phyloP scores from a whole-genome alignment of 2,113 vertebrate species.

The Cryptomyrus ogoouensis region DNA sequence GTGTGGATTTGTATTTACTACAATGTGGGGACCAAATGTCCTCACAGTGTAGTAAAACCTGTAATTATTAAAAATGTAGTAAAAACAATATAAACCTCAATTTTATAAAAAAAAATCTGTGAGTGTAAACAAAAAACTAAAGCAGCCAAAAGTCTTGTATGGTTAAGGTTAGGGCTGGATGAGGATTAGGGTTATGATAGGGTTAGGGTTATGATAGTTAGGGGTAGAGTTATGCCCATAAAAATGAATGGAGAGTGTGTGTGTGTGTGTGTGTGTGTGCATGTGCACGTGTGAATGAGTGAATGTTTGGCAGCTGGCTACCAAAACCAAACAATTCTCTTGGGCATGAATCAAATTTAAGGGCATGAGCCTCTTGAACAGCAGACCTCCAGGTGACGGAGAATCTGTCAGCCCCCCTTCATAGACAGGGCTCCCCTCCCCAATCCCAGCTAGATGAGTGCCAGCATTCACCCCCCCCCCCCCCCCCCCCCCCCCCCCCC shows the following conservation, averaged over 20 bases:
- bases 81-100: background rate
- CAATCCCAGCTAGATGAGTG: background rate
- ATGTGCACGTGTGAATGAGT: background rate
- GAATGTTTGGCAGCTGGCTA: background rate
- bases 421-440: background rate
- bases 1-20: background rate
- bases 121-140: background rate
- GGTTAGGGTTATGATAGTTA: too few species aligned
- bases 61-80: too few species aligned
- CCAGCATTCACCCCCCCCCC: background rate
- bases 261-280: background rate
- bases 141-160: background rate
- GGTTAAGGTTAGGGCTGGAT: background rate
- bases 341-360: background rate
- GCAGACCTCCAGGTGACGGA: slow-evolving; percentile 1
- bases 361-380: background rate
- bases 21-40: background rate
- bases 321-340: background rate
- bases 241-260: background rate
- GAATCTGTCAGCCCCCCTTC: background rate
- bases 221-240: background rate
- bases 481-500: too few species aligned
- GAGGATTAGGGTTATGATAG: background rate
- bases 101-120: background rate
- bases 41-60: background rate